Conservation (phyloP, 2,113 vertebrate species). For the Entelurus aequoreus region DNA sequence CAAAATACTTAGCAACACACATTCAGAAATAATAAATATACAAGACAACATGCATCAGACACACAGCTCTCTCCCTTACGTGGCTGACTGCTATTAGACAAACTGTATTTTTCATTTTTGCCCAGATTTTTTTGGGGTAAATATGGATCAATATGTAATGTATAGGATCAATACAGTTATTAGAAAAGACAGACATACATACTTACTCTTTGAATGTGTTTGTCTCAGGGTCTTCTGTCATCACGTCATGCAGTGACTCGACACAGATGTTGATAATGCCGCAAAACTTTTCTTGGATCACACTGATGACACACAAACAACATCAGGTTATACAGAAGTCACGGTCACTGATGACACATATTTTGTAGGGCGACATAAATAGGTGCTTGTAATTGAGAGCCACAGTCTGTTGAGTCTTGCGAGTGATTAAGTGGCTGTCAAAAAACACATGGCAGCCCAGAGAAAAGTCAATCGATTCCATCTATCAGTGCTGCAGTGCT, state of each 20-base stretch:
- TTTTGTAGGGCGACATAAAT: background rate
- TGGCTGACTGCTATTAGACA: no score
- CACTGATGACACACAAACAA: constrained; percentile 68
- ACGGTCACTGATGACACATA: background rate
- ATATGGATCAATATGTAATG: background rate
- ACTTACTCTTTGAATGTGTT: constrained; percentile 93
- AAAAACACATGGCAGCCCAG: constrained; percentile 14
- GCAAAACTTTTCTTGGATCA: constrained; percentile 97
- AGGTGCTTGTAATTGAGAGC: background rate
- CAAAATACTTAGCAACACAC: no score
- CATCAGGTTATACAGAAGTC: constrained; percentile 7
- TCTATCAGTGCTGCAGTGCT: constrained; percentile 16
- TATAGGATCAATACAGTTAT: background rate
- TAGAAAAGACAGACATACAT: background rate
- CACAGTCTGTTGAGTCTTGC: constrained; percentile 4
- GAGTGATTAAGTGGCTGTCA: constrained; percentile 25
- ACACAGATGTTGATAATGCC: constrained; percentile 93
- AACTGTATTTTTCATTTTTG: no score
- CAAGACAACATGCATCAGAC: no score
- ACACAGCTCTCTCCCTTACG: no score
- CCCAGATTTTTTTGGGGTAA: background rate
- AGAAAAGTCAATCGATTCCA: constrained; percentile 6
- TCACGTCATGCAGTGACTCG: constrained; percentile 92
- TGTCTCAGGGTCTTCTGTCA: constrained; percentile 92
- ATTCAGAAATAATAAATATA: no score